phyloP scores from a whole-genome alignment of 2,113 vertebrate species.

The Boulengeromyrus knoepffleri region DNA sequence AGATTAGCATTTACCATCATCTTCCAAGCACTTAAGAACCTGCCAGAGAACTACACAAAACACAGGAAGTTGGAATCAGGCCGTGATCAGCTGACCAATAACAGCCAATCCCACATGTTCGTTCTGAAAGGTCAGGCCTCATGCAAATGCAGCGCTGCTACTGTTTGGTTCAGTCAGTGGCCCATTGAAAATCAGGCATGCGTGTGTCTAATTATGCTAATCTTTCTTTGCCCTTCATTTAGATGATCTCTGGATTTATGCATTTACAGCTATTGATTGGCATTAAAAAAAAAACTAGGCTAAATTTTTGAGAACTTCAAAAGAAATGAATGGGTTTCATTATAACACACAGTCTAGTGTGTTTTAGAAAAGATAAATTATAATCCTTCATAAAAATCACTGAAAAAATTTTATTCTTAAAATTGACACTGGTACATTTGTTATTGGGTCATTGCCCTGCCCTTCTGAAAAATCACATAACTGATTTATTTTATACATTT shows the following conservation, averaged over 20 bases:
- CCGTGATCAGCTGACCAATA: neutral
- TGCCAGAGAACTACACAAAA: neutral
- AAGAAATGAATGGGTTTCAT: neutral
- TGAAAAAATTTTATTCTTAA: neutral
- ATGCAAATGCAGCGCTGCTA: neutral
- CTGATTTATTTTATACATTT: neutral
- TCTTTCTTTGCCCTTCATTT: conserved; percentile 5
- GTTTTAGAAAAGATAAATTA: neutral
- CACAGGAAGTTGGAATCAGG: neutral
- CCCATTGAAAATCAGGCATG: neutral
- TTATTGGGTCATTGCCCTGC: neutral
- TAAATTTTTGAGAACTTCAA: neutral
- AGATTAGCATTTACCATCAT: neutral
- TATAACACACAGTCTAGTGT: neutral
- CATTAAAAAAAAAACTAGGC: neutral
- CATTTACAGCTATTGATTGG: neutral
- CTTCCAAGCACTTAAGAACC: neutral
- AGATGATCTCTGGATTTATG: conserved; percentile 2
- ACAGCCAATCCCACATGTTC: neutral
- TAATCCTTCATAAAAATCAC: neutral
- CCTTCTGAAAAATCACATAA: neutral
- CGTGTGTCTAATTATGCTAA: neutral
- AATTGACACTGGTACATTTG: neutral
- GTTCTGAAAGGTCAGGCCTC: neutral
- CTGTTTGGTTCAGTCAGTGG: neutral